These are phyloP conservation scores for Melanotaenia parkinsoni DNA, from an alignment of 2,797 vertebrate genomes.

Conservation along the genomic window DNA sequence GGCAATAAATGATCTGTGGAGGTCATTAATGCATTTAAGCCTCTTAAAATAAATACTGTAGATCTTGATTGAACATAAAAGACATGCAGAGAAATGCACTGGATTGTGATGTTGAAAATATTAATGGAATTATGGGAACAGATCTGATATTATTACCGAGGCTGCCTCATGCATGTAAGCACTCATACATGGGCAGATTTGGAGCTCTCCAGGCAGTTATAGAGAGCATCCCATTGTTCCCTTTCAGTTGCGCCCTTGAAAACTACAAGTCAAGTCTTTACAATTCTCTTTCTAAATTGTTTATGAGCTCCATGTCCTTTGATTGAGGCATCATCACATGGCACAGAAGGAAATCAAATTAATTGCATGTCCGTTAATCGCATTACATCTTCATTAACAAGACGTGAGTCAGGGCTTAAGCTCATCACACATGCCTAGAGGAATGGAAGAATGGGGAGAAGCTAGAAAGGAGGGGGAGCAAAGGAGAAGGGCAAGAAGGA, in stretches of 20 bases:
- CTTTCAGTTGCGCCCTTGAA: slow-evolving; percentile 49
- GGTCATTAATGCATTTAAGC: slow-evolving; percentile 25
- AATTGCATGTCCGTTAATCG: slow-evolving; percentile 85
- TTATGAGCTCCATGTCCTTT: slow-evolving; percentile 75
- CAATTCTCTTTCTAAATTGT: slow-evolving; percentile 53
- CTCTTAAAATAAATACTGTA: slow-evolving; percentile 23
- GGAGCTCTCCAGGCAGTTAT: slow-evolving; percentile 43
- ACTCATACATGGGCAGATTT: slow-evolving; percentile 5
- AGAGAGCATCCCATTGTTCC: slow-evolving; percentile 40
- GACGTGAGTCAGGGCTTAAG: slow-evolving; percentile 83
- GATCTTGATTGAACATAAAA: slow-evolving; percentile 41
- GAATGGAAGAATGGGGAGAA: slow-evolving; percentile 54
- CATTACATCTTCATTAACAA: slow-evolving; percentile 87
- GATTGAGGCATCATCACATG: slow-evolving; percentile 77
- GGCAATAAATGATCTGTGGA: neutral
- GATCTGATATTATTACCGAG: slow-evolving; percentile 14
- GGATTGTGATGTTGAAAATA: slow-evolving; percentile 29
- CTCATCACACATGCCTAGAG: slow-evolving; percentile 70
- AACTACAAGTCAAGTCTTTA: slow-evolving; percentile 39
- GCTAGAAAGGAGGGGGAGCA: slow-evolving; percentile 2
- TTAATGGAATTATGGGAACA: slow-evolving; percentile 35
- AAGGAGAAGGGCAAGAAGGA: slow-evolving; percentile 52
- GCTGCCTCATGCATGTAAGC: neutral
- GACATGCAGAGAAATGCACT: slow-evolving; percentile 7
- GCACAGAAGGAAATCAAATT: slow-evolving; percentile 82